phyloP scores from a whole-genome alignment of 2,888 invertebrate species.

The Acanthosepion pharaonis region DNA sequence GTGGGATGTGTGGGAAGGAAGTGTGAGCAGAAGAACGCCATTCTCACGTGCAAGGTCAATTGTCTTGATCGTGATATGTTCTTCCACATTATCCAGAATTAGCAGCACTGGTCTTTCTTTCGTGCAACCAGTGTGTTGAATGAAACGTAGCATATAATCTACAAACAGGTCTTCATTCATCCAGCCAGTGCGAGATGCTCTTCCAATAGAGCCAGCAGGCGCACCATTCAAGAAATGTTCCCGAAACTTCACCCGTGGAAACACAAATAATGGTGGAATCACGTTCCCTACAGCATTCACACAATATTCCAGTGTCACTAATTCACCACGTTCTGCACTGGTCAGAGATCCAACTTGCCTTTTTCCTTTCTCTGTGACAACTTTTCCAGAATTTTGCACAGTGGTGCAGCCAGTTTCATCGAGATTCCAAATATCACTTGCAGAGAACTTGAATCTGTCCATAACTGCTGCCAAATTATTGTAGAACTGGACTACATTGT shows the following conservation, averaged over 20 bases:
- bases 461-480: too few species aligned
- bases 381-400: slow-evolving; percentile 50
- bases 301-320: slow-evolving; percentile 50
- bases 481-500: slow-evolving; percentile 44
- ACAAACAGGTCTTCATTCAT: slow-evolving; percentile 11
- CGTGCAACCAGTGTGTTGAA: too few species aligned
- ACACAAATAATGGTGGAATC: slow-evolving; percentile 49
- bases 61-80: too few species aligned
- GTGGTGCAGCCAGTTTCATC: slow-evolving; percentile 57
- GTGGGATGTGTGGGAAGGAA: too few species aligned
- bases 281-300: slow-evolving; percentile 49
- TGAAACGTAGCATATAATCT: too few species aligned
- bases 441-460: slow-evolving; percentile 50
- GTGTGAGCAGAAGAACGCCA: too few species aligned
- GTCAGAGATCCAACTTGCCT: slow-evolving; percentile 52
- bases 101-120: too few species aligned
- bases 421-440: slow-evolving; percentile 51
- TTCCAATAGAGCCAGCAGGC: slow-evolving; percentile 48
- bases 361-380: slow-evolving; percentile 49
- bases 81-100: too few species aligned
- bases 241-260: slow-evolving; percentile 45
- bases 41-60: too few species aligned
- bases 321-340: slow-evolving; percentile 51
- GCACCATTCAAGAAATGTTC: slow-evolving; percentile 46
- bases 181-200: slow-evolving; percentile 47